Conservation (phyloP, 2,797 vertebrate species). For the Ficedula albicollis region DNA sequence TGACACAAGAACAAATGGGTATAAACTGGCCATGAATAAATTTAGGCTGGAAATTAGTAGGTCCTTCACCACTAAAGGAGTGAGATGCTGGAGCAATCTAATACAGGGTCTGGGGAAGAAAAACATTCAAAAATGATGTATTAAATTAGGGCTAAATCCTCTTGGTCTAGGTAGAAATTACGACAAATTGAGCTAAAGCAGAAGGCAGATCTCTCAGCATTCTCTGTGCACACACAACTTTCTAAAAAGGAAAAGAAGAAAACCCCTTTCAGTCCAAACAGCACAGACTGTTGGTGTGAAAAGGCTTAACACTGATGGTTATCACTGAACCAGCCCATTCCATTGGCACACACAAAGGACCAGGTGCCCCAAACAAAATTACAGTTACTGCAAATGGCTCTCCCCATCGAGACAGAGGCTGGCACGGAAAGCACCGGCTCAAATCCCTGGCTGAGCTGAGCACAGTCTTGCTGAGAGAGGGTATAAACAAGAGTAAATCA, state of each 20-base stretch:
- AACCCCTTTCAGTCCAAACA: not conserved
- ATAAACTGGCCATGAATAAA: conserved; percentile 45
- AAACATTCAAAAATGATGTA: not conserved
- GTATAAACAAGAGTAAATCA: not conserved
- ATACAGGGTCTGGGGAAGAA: not conserved
- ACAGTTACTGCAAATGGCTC: not conserved
- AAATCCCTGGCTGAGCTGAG: not conserved
- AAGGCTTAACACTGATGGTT: not conserved
- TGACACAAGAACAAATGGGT: conserved; percentile 43
- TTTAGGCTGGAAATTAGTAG: conserved; percentile 39
- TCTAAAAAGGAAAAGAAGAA: not conserved
- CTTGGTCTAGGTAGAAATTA: not conserved
- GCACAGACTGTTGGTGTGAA: not conserved
- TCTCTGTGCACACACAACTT: not conserved
- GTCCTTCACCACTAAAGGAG: not conserved
- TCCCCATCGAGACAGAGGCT: not conserved
- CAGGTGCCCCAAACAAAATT: not conserved
- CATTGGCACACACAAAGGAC: not conserved
- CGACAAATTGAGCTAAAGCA: not conserved
- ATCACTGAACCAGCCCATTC: not conserved
- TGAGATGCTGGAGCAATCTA: not conserved
- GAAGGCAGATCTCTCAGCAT: not conserved
- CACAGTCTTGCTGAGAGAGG: not conserved
- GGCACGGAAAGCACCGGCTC: fast-evolving
- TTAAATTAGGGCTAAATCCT: conserved; percentile 15